Evolutionary conservation across 2,888 invertebrate genomes (phyloP).

Genomic region (Lymantria monacha): DNA sequence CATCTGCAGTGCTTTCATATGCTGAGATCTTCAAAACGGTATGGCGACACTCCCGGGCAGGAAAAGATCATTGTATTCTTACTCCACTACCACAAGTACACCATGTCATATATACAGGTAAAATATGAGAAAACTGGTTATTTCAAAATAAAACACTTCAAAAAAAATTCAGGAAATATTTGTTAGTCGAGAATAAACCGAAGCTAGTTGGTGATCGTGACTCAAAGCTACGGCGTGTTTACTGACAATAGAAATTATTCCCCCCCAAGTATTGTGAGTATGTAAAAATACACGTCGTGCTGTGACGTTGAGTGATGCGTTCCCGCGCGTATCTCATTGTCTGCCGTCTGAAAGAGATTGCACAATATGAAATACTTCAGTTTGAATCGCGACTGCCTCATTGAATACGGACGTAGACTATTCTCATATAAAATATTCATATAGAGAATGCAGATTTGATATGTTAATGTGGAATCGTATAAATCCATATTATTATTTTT

Average conservation of each 20-base stretch:
- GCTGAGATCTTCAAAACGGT: no score
- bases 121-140: no score
- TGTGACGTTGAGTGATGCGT: slow-evolving; percentile 80
- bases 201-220: slow-evolving; percentile 43
- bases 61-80: no score
- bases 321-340: slow-evolving; percentile 57
- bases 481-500: no score
- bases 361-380: slow-evolving; percentile 77
- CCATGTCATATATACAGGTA: no score
- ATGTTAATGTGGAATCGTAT: no score
- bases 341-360: slow-evolving; percentile 72
- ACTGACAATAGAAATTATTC: slow-evolving; percentile 75
- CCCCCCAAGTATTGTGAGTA: slow-evolving; percentile 69
- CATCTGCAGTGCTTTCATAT: no score
- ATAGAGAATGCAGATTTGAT: slow-evolving; percentile 49
- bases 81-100: no score
- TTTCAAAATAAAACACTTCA: not conserved
- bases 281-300: slow-evolving; percentile 72
- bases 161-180: slow-evolving; percentile 7
- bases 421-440: slow-evolving; percentile 64
- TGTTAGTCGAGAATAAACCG: slow-evolving; percentile 39
- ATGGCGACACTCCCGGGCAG: no score
- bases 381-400: slow-evolving; percentile 64
- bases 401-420: slow-evolving; percentile 61
- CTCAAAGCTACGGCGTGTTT: slow-evolving; percentile 60